phyloP scores from a whole-genome alignment of 2,797 vertebrate species.

The Fistularia tabacaria region DNA sequence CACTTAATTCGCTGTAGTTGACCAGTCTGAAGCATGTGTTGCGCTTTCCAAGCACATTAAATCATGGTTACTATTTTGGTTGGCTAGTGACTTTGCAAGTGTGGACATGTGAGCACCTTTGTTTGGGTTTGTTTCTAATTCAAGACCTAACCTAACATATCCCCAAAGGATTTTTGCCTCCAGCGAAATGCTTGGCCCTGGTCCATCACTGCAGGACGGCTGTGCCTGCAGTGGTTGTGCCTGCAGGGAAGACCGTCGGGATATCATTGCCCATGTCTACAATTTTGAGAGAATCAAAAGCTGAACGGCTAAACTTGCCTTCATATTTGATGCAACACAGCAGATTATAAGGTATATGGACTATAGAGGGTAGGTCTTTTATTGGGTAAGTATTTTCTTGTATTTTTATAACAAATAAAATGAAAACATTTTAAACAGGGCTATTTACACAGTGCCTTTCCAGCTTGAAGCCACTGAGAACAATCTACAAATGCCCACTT shows the following conservation, averaged over 20 bases:
- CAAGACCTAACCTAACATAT: conserved; percentile 16
- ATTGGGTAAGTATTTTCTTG: too few relatives aligned
- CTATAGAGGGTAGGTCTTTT: too few relatives aligned
- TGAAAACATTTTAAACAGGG: too few relatives aligned
- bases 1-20: conserved; percentile 6
- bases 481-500: too few relatives aligned
- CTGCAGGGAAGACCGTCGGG: conserved; percentile 6
- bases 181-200: conserved; percentile 10
- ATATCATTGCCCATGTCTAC: too few relatives aligned
- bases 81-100: conserved; percentile 10
- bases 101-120: neutral
- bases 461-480: too few relatives aligned
- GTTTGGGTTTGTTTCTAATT: neutral
- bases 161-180: conserved; percentile 8
- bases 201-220: conserved; percentile 4
- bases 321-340: conserved; percentile 1
- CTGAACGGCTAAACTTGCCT: neutral
- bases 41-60: conserved; percentile 6
- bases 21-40: too few relatives aligned
- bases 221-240: neutral
- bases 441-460: too few relatives aligned
- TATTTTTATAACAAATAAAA: too few relatives aligned
- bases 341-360: neutral
- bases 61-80: conserved; percentile 18
- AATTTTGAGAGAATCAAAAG: neutral